Evolutionary conservation across 2,888 invertebrate genomes (phyloP).

Genomic region (Chirona hameri): DNA sequence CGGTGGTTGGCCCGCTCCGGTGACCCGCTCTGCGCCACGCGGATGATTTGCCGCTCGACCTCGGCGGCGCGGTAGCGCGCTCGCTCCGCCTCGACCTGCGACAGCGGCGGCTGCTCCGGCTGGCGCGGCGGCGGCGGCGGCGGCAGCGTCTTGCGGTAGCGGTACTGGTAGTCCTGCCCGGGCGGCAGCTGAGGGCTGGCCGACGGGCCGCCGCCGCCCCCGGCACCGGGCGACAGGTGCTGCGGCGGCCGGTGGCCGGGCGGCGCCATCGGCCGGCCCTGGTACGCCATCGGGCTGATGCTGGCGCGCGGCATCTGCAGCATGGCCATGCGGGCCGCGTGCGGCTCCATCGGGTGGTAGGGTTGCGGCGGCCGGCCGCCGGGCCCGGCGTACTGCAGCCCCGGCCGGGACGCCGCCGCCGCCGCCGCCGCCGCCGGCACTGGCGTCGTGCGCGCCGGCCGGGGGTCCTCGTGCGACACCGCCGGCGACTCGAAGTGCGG

Average conservation of each 20-base stretch:
- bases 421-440: neutral
- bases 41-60: constrained; percentile 27
- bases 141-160: constrained; percentile 3
- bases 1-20: neutral
- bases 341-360: constrained; percentile 4
- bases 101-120: neutral
- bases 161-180: neutral
- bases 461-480: neutral
- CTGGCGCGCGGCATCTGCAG: constrained; percentile 13
- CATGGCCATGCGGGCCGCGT: neutral
- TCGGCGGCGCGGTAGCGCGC: neutral
- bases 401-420: neutral
- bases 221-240: neutral
- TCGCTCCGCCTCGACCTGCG: neutral
- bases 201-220: neutral
- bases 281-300: neutral
- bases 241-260: constrained; percentile 1
- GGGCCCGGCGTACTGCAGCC: neutral
- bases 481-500: neutral
- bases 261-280: constrained; percentile 22
- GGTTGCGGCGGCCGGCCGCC: neutral
- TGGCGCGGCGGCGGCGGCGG: neutral
- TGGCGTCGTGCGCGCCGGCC: neutral
- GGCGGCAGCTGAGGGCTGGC: neutral
- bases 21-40: constrained; percentile 4